Percentiles rank a stretch among this genome's conserved stretches.
phyloP scores from a whole-genome alignment of 2,797 vertebrate genomes.

The Cyprinella venusta region DNA sequence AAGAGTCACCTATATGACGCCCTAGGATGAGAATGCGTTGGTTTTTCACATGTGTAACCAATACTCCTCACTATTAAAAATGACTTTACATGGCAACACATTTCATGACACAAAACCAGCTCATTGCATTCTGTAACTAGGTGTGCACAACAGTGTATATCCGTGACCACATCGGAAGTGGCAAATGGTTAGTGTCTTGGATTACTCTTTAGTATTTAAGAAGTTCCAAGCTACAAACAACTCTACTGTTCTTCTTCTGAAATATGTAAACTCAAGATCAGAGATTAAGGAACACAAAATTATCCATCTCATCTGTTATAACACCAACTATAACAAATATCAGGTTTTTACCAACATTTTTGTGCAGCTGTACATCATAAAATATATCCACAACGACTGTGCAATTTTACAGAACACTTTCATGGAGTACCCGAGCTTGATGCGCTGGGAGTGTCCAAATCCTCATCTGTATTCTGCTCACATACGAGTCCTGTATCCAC shows the following conservation, averaged over 20 bases:
- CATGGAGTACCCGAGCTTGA: constrained; percentile 80
- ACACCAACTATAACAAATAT: background rate
- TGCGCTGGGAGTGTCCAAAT: constrained; percentile 69
- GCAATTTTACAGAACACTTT: background rate
- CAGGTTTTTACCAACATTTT: background rate
- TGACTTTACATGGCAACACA: background rate
- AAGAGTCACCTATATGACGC: too few relatives aligned
- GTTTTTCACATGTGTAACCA: background rate
- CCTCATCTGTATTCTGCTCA: constrained; percentile 64
- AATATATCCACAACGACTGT: background rate
- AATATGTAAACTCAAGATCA: background rate
- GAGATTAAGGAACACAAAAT: background rate
- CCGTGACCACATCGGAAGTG: background rate
- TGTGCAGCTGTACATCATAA: background rate
- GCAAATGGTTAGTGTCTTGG: background rate
- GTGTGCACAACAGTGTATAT: background rate
- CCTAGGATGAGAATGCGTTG: too few relatives aligned
- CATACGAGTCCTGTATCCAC: constrained; percentile 65
- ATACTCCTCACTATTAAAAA: background rate
- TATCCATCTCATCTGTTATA: background rate
- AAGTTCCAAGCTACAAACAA: background rate
- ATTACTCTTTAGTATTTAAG: background rate
- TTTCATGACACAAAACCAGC: background rate
- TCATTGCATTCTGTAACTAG: background rate
- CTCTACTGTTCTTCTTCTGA: background rate